Percentiles rank a stretch among this genome's conserved stretches.
These are phyloP conservation scores for Elanoides forficatus DNA, from an alignment of 2,113 vertebrate genomes.

Conservation along the genomic window DNA sequence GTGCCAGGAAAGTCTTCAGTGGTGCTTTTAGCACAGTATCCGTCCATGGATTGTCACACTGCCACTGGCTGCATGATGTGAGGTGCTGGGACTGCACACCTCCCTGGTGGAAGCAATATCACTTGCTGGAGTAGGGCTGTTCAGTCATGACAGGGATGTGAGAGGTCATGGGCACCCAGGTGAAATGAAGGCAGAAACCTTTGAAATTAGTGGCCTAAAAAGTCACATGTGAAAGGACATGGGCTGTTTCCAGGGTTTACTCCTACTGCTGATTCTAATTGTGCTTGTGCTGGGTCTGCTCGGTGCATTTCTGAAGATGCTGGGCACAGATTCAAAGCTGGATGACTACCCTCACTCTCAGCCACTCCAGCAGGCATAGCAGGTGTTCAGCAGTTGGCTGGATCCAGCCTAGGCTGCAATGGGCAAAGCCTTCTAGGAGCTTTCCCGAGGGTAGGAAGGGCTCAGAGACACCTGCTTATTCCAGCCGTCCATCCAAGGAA, in stretches of 20 bases:
- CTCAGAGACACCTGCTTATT: slow-evolving; percentile 47
- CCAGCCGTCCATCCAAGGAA: slow-evolving; percentile 15
- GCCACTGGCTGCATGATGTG: background rate
- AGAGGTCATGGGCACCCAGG: background rate
- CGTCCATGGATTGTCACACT: background rate
- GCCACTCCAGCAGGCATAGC: background rate
- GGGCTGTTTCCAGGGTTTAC: background rate
- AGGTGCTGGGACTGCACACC: background rate
- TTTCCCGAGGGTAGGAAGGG: background rate
- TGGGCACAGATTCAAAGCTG: background rate
- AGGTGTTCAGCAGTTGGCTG: slow-evolving; percentile 1
- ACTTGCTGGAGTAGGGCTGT: background rate
- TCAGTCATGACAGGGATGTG: background rate
- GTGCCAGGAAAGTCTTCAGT: background rate
- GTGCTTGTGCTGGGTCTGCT: background rate
- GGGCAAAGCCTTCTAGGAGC: background rate
- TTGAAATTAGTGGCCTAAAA: background rate
- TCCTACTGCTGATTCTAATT: background rate
- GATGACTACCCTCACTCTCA: background rate
- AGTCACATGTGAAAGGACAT: background rate
- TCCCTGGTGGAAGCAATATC: background rate
- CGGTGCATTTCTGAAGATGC: background rate
- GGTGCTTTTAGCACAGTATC: background rate
- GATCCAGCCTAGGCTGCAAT: background rate
- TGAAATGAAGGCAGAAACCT: background rate